Evolutionary conservation across 92 coral and sea anemone genomes (phyloP).

Genomic region (Porites cylindrica): DNA sequence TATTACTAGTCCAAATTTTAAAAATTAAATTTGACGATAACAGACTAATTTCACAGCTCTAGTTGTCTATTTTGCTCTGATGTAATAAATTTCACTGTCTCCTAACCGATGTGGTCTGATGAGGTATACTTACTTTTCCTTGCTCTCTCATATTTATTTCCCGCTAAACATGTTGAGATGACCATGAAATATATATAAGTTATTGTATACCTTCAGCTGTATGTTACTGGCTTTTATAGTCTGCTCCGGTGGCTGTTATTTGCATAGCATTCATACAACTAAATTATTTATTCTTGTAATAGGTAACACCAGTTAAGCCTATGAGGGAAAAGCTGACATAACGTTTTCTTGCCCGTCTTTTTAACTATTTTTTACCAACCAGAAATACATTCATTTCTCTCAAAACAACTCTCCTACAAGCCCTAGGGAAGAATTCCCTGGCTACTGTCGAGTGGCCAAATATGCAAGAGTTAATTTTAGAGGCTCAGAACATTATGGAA

Average conservation of each 20-base stretch:
- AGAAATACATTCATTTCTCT: too few species aligned
- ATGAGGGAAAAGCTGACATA: neutral
- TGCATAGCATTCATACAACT: conserved; percentile 42
- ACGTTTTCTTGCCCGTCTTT: too few species aligned
- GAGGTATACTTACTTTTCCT: conserved; percentile 23
- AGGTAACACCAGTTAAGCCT: neutral
- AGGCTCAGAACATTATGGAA: too few species aligned
- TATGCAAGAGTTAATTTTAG: too few species aligned
- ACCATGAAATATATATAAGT: conserved; percentile 6
- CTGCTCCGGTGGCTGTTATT: conserved; percentile 9
- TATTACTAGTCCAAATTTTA: neutral
- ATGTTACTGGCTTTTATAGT: conserved; percentile 4
- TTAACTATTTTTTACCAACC: too few species aligned
- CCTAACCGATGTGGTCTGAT: neutral
- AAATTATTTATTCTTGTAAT: conserved; percentile 30
- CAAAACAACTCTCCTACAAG: too few species aligned
- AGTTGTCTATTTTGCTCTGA: too few species aligned
- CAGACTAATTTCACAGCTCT: too few species aligned
- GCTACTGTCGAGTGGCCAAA: too few species aligned
- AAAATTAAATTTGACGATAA: too few species aligned
- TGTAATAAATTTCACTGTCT: neutral
- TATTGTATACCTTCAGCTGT: conserved; percentile 19
- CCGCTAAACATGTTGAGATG: conserved; percentile 11
- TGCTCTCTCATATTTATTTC: conserved; percentile 23
- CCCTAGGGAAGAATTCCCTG: too few species aligned